Percentiles rank a stretch among this genome's conserved stretches.
phyloP scores from a whole-genome alignment of 2,113 vertebrate species.

The Macrotis lagotis region DNA sequence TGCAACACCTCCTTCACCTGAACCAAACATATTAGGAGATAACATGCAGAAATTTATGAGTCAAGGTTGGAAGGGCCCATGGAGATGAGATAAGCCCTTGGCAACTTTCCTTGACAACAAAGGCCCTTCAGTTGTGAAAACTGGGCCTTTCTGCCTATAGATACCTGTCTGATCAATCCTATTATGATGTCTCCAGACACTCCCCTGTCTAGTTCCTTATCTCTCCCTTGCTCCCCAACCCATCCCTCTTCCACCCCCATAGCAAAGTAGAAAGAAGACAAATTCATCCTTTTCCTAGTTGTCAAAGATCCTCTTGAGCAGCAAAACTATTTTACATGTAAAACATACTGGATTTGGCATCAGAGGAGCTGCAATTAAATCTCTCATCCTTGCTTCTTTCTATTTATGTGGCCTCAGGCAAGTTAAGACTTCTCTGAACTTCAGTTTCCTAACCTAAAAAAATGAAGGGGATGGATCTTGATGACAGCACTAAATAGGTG shows the following conservation, averaged over 20 bases:
- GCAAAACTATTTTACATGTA: background rate
- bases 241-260: background rate
- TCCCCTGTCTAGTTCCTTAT: background rate
- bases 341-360: background rate
- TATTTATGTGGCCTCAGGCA: too few species aligned
- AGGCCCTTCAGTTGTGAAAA: background rate
- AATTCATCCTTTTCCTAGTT: background rate
- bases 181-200: background rate
- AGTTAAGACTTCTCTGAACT: too few species aligned
- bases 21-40: background rate
- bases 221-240: background rate
- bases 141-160: background rate
- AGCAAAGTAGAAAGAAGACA: background rate
- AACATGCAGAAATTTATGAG: fast-evolving
- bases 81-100: background rate
- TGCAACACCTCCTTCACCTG: background rate
- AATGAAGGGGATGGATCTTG: background rate
- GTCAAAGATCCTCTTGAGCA: background rate
- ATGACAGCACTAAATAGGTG: background rate
- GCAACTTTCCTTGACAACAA: background rate
- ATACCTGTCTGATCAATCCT: background rate
- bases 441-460: background rate
- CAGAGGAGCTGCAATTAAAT: background rate
- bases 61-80: background rate
- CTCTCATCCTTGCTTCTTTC: background rate